These are phyloP conservation scores for Calephelis nemesis DNA, from an alignment of 1,140 invertebrate genomes.

Conservation along the genomic window DNA sequence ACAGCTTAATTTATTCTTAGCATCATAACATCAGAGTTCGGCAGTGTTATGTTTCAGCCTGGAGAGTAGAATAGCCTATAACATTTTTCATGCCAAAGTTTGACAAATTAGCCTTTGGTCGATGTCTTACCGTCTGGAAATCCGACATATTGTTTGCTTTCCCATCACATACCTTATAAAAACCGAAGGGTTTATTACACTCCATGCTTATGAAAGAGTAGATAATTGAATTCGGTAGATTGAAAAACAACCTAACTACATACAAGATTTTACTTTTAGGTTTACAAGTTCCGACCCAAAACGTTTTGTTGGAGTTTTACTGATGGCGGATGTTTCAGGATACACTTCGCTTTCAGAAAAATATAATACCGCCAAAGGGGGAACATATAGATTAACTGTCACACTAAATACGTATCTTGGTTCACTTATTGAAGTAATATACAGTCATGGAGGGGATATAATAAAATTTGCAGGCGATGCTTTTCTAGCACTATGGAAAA, in stretches of 20 bases:
- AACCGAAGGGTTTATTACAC: not conserved
- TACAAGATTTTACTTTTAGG: conserved; percentile 38
- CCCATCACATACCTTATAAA: too few relatives aligned
- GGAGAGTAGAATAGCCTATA: too few relatives aligned
- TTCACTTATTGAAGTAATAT: conserved; percentile 83
- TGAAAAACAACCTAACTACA: too few relatives aligned
- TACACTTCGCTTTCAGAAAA: conserved; percentile 84
- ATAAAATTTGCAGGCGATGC: conserved; percentile 86
- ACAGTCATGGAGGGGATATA: conserved; percentile 83
- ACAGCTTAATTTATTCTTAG: too few relatives aligned
- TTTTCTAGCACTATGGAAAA: conserved; percentile 83
- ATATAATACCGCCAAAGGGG: conserved; percentile 82
- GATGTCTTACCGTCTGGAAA: too few relatives aligned
- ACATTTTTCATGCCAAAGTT: too few relatives aligned
- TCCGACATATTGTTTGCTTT: too few relatives aligned
- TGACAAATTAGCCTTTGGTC: too few relatives aligned
- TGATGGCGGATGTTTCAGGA: conserved; percentile 83
- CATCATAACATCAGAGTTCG: too few relatives aligned
- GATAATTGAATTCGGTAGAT: too few relatives aligned
- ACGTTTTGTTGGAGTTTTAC: conserved; percentile 81
- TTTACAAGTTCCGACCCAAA: conserved; percentile 47
- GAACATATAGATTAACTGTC: conserved; percentile 82
- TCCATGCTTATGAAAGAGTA: too few relatives aligned
- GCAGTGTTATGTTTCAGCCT: too few relatives aligned
- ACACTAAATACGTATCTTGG: conserved; percentile 84